A percentile compares a stretch with the other conserved stretches of the same genome.
These are phyloP conservation scores for Neodiprion lecontei DNA, from an alignment of 1,140 invertebrate species.

Conservation along the genomic window DNA sequence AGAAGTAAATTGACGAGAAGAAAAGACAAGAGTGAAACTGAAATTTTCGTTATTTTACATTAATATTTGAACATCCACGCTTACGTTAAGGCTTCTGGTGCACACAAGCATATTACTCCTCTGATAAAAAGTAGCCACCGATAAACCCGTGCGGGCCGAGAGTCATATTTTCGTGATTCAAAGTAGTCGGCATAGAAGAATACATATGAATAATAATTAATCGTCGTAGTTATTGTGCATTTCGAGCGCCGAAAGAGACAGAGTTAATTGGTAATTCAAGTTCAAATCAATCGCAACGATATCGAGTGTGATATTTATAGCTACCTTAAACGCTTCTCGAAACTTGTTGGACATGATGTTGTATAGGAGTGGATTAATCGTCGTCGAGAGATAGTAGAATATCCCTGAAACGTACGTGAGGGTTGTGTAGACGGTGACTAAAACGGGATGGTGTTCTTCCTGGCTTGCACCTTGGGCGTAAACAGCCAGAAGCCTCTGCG, in stretches of 20 bases:
- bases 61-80: too few relatives aligned
- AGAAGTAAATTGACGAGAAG: too few relatives aligned
- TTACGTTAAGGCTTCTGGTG: too few relatives aligned
- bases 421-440: constrained; percentile 66
- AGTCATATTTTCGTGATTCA: background rate
- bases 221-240: background rate
- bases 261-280: too few relatives aligned
- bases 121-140: background rate
- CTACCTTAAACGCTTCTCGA: constrained; percentile 82
- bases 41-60: too few relatives aligned
- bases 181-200: too few relatives aligned
- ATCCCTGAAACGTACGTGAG: constrained; percentile 75
- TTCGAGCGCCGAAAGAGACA: background rate
- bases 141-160: background rate
- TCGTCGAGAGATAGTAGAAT: constrained; percentile 76
- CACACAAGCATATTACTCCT: too few relatives aligned
- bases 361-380: constrained; percentile 85
- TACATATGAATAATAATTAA: too few relatives aligned
- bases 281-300: too few relatives aligned
- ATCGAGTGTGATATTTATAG: background rate
- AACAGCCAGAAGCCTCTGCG: constrained; percentile 80
- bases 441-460: constrained; percentile 49
- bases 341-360: constrained; percentile 90
- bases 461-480: constrained; percentile 64
- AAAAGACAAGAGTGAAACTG: too few relatives aligned